A percentile compares a stretch with the other conserved stretches of the same genome.
phyloP scores from a whole-genome alignment of 1,140 invertebrate genomes.

The Brachionus sp. region DNA sequence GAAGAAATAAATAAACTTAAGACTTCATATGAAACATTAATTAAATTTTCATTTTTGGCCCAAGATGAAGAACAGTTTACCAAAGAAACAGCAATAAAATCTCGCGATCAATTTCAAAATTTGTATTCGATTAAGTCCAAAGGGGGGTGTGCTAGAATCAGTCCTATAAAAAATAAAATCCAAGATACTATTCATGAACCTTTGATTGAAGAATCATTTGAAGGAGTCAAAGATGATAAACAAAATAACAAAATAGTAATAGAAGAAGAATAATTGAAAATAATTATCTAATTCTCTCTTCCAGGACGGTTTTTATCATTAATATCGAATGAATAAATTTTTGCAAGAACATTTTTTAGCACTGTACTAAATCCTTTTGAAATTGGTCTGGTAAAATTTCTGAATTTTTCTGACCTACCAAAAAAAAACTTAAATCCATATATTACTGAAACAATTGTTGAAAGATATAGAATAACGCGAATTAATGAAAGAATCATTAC shows the following conservation, averaged over 20 bases:
- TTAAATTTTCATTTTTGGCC: conserved; percentile 28
- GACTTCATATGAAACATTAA: conserved; percentile 9
- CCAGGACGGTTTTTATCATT: background rate
- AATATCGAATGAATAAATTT: background rate
- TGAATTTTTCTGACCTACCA: background rate
- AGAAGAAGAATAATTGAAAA: background rate
- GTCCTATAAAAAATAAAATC: background rate
- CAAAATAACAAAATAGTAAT: background rate
- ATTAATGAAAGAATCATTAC: conserved; percentile 6
- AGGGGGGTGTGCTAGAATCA: background rate
- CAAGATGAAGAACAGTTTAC: conserved; percentile 37
- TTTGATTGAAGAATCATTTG: background rate
- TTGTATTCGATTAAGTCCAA: background rate
- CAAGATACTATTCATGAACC: background rate
- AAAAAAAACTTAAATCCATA: background rate
- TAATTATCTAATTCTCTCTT: background rate
- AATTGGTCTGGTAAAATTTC: background rate
- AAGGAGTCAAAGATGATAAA: background rate
- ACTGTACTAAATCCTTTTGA: background rate
- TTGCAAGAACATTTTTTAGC: background rate
- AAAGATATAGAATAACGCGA: conserved; percentile 3
- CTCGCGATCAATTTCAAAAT: conserved; percentile 33
- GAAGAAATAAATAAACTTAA: conserved; percentile 6
- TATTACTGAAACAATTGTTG: background rate
- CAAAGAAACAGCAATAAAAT: conserved; percentile 5